Evolutionary conservation across 2,797 vertebrate species (phyloP).

Genomic region (Benthosema pterotum): DNA sequence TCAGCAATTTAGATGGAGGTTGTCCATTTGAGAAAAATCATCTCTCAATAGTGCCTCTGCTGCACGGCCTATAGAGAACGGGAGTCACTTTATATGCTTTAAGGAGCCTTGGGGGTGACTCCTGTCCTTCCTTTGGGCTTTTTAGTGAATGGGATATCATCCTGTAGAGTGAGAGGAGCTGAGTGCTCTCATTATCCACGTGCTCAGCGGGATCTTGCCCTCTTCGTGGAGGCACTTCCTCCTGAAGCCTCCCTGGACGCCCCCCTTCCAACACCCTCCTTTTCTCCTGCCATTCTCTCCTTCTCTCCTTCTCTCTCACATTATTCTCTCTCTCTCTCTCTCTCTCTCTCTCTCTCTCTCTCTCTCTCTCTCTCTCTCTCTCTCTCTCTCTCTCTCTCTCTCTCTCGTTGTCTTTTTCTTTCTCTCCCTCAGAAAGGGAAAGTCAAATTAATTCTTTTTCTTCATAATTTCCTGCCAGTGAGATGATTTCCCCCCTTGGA

Average conservation of each 20-base stretch:
- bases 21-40: conserved; percentile 6
- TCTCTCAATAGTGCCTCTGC: conserved; percentile 25
- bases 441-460: conserved; percentile 78
- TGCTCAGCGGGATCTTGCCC: conserved; percentile 59
- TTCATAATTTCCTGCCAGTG: conserved; percentile 74
- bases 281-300: conserved; percentile 49
- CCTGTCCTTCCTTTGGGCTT: conserved; percentile 55
- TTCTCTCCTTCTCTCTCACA: conserved; percentile 47
- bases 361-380: conserved; percentile 56
- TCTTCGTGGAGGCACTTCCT: conserved; percentile 52
- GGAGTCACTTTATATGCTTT: conserved; percentile 37
- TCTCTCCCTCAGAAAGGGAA: conserved; percentile 64
- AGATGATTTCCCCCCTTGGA: conserved; percentile 63
- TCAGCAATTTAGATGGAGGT: not conserved
- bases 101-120: conserved; percentile 46
- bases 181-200: conserved; percentile 67
- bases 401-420: not conserved
- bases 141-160: conserved; percentile 52
- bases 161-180: conserved; percentile 40
- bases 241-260: conserved; percentile 15
- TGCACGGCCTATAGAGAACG: conserved; percentile 44
- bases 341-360: conserved; percentile 20
- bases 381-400: conserved; percentile 18
- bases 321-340: conserved; percentile 30
- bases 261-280: too few relatives aligned